Conservation (phyloP, 2,797 vertebrate species). For the Odontamblyopus rebecca region DNA sequence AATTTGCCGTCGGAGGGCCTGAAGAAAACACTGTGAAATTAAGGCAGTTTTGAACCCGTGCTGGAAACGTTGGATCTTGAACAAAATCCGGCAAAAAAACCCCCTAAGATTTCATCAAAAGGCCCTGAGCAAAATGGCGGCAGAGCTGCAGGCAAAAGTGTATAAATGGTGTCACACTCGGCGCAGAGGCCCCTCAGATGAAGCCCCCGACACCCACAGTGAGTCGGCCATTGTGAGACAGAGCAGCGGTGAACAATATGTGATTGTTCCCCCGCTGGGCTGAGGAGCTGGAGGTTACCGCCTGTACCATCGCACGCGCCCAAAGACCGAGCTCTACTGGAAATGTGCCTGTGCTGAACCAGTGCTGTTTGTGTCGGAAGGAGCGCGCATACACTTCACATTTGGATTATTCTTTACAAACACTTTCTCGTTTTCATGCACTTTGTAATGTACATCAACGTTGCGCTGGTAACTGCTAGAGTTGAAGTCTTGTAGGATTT, state of each 20-base stretch:
- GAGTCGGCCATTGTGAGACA: constrained; percentile 72
- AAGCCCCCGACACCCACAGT: constrained; percentile 58
- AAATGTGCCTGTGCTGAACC: constrained; percentile 51
- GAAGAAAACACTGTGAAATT: constrained; percentile 1
- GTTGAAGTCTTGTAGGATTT: constrained; percentile 46
- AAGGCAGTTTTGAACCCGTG: constrained; percentile 16
- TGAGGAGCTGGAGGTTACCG: constrained; percentile 73
- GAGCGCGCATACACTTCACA: constrained; percentile 25
- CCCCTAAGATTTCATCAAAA: constrained; percentile 38
- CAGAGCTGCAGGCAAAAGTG: constrained; percentile 37
- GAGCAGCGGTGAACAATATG: constrained; percentile 76
- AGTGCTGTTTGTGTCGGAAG: constrained; percentile 48
- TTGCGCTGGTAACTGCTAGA: constrained; percentile 13
- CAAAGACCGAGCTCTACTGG: constrained; percentile 53
- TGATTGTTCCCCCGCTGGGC: constrained; percentile 72
- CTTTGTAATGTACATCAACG: constrained; percentile 45
- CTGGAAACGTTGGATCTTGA: constrained; percentile 2
- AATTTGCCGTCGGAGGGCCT: constrained; percentile 14
- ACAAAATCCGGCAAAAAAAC: constrained; percentile 3
- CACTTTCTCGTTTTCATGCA: constrained; percentile 17
- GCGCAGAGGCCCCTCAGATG: constrained; percentile 53
- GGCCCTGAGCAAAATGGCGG: constrained; percentile 60
- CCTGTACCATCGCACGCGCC: constrained; percentile 75
- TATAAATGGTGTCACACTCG: constrained; percentile 68
- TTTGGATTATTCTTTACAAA: constrained; percentile 38